Conservation (phyloP, 2,797 vertebrate species). For the Falco berigora region DNA sequence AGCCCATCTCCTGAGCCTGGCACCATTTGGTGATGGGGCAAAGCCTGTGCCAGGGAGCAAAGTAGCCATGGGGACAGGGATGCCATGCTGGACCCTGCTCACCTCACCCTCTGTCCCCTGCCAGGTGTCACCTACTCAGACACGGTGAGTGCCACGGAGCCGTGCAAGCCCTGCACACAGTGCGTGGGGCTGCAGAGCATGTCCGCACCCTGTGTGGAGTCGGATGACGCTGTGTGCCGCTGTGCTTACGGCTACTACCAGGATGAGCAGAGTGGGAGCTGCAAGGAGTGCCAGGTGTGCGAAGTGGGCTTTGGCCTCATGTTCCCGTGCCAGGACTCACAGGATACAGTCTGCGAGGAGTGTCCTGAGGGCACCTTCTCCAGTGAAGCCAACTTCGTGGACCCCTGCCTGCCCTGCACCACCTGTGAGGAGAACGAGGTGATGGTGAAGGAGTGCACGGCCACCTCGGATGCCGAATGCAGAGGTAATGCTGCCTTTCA, state of each 20-base stretch:
- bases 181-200: constrained; percentile 89
- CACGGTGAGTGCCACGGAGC: constrained; percentile 83
- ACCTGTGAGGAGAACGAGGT: constrained; percentile 86
- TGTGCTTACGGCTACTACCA: constrained; percentile 88
- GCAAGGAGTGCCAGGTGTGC: constrained; percentile 82
- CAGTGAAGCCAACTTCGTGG: constrained; percentile 86
- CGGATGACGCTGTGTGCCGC: constrained; percentile 85
- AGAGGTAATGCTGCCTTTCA: constrained; percentile 69
- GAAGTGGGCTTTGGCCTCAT: constrained; percentile 81
- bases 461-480: constrained; percentile 79
- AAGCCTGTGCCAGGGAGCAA: accelerated
- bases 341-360: constrained; percentile 87
- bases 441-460: constrained; percentile 75
- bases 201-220: constrained; percentile 90
- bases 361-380: constrained; percentile 88
- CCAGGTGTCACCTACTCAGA: constrained; percentile 92
- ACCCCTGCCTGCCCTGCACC: constrained; percentile 94
- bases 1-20: not conserved
- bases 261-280: constrained; percentile 36
- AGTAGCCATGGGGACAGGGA: accelerated
- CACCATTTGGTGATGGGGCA: not conserved
- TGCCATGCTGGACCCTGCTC: accelerated
- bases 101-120: not conserved
- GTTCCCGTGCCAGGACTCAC: constrained; percentile 75
- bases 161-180: constrained; percentile 82